Percentiles rank a stretch among this genome's conserved stretches.
These are phyloP conservation scores for Meloidogyne floridensis DNA, from an alignment of 1,140 invertebrate genomes.

Conservation along the genomic window DNA sequence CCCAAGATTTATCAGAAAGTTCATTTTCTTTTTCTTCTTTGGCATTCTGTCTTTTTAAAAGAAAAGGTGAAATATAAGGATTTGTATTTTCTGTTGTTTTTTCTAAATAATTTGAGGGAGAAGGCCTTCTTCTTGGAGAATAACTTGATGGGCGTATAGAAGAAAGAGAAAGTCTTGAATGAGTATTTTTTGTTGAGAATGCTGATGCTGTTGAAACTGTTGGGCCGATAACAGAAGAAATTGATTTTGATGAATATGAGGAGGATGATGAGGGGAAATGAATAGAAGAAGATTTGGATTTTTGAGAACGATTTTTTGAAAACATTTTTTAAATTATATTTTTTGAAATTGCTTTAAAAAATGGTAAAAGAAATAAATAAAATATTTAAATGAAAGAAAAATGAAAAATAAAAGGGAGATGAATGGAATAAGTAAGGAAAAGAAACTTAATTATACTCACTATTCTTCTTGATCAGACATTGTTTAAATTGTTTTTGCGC, in stretches of 20 bases:
- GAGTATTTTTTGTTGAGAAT: background rate
- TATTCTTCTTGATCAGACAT: constrained; percentile 48
- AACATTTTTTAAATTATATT: background rate
- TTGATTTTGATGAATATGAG: constrained; percentile 9
- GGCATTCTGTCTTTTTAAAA: constrained; percentile 18
- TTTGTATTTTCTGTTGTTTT: constrained; percentile 1
- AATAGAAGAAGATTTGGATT: constrained; percentile 3
- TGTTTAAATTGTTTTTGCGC: background rate
- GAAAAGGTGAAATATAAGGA: constrained; percentile 26
- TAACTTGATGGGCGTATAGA: background rate
- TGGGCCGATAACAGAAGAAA: constrained; percentile 1
- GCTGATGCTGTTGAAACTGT: constrained; percentile 5
- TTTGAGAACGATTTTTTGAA: background rate
- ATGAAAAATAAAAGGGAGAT: constrained; percentile 11
- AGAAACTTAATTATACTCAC: constrained; percentile 32
- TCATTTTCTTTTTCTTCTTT: constrained; percentile 29
- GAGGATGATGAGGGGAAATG: constrained; percentile 14
- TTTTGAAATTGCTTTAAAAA: background rate
- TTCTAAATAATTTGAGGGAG: background rate
- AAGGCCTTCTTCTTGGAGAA: background rate
- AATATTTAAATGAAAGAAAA: background rate
- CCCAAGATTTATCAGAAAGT: constrained; percentile 40
- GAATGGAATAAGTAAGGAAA: background rate
- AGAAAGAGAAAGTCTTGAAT: background rate
- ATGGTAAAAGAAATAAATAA: background rate